Evolutionary conservation across 2,113 vertebrate genomes (phyloP), one percentile per base, ranked within the genome.

Genomic region (Sapajus apella): DNA sequence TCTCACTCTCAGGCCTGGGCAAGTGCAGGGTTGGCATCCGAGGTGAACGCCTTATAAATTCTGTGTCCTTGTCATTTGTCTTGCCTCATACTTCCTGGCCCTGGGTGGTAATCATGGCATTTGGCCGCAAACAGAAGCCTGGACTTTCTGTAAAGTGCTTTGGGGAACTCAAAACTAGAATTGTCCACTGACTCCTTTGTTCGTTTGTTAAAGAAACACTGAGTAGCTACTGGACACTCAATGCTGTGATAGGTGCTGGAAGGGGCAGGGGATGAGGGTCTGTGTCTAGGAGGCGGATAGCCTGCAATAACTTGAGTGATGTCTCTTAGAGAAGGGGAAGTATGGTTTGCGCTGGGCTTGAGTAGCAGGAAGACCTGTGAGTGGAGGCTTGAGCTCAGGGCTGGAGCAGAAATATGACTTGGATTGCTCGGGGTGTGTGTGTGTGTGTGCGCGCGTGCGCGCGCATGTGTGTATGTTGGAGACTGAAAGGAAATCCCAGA

Each of bases 321-420:
- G 14, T 13, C 9, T 94, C 75, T 70, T 87, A 30, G 64, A 61
- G 64, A 79, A 95, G n/a, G 27, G 13, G 20, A 89, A 84, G 58
- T 16, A 10, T 68, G 45, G 27, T 52, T 40, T 43, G 50, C 1
- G 0, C 17, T 30, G 4, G 40, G 25, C n/a, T 3, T 18, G 16
- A 16, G 16, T 5, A 32, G 13, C 30, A 61, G 35, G 32, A 77
- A 50, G 72, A 52, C 16, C 18, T 35, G 30, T 47, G 83, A 47
- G 47, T 18, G 20, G n/a, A 23, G 50, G 52, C 66, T 25, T 52
- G 23, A 87, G 45, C 21, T 87, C 25, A 82, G 45, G n/a, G 37
- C 25, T 23, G 10, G 37, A 37, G 73, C 40, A 70, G 18, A 40
- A 81, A 61, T 47, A 21, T 4, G 58, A 32, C 81, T 91, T 52